These are phyloP conservation scores for Phalacrocorax aristotelis DNA, from an alignment of 2,113 vertebrate species.

Conservation along the genomic window DNA sequence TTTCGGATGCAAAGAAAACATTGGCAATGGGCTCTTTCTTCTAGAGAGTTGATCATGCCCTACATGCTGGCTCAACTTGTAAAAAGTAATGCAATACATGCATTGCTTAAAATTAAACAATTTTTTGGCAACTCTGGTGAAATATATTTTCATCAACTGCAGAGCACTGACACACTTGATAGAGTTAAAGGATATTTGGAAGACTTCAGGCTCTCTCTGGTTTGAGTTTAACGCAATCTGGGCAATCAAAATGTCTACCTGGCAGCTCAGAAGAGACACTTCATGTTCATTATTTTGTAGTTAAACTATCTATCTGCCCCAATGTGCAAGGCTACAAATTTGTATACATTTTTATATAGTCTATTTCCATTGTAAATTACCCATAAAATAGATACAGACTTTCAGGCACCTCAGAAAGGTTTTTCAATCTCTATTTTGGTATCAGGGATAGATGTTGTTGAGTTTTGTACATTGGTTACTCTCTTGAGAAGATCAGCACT, in stretches of 20 bases:
- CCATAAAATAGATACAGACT: constrained; percentile 76
- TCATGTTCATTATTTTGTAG: constrained; percentile 66
- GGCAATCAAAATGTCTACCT: constrained; percentile 70
- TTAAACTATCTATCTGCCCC: constrained; percentile 52
- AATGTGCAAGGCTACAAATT: constrained; percentile 51
- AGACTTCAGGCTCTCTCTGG: constrained; percentile 50
- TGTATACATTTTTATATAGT: constrained; percentile 73
- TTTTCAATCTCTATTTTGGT: constrained; percentile 48
- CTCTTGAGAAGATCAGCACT: constrained; percentile 29
- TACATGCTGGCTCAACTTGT: constrained; percentile 36
- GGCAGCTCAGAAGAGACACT: constrained; percentile 64
- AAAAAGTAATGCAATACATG: constrained; percentile 68
- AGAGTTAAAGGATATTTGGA: constrained; percentile 73
- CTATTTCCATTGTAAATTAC: constrained; percentile 75
- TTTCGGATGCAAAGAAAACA: not conserved
- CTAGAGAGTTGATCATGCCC: constrained; percentile 21
- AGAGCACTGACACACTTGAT: constrained; percentile 51
- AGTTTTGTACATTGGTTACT: not conserved
- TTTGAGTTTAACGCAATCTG: constrained; percentile 69
- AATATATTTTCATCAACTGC: constrained; percentile 69
- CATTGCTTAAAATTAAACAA: constrained; percentile 54
- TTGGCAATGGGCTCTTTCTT: constrained; percentile 12
- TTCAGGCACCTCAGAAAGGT: constrained; percentile 53
- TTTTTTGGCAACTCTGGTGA: constrained; percentile 67
- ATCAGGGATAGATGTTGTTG: constrained; percentile 39